These are phyloP conservation scores for Cephus pulcher DNA, from an alignment of 2,888 invertebrate species.

Conservation along the genomic window DNA sequence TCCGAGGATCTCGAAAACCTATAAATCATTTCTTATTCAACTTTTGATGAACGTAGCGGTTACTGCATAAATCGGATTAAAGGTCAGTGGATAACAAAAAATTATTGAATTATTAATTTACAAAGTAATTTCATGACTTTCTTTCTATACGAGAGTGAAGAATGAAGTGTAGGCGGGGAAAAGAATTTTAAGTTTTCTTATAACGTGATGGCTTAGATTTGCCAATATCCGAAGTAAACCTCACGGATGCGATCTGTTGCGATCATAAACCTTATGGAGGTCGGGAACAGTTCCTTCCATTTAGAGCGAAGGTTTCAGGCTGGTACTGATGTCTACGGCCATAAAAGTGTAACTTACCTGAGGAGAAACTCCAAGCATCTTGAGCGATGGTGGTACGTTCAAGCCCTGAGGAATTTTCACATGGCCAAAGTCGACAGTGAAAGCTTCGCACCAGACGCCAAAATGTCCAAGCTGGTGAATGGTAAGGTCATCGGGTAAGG, in stretches of 20 bases:
- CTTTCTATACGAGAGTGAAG: not conserved
- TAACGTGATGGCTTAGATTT: not conserved
- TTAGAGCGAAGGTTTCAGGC: not conserved
- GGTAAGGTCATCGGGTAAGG: conserved; percentile 88
- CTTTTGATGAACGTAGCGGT: not conserved
- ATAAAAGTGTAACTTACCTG: conserved; percentile 76
- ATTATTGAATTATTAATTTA: not conserved
- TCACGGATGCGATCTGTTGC: not conserved
- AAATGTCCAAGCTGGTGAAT: conserved; percentile 94
- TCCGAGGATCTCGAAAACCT: not conserved
- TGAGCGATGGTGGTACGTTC: conserved; percentile 90
- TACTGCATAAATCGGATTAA: not conserved
- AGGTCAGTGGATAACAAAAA: not conserved
- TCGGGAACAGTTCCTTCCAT: not conserved
- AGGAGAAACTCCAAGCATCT: conserved; percentile 93
- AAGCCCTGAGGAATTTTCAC: conserved; percentile 79
- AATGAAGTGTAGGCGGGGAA: not conserved
- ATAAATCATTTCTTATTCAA: not conserved
- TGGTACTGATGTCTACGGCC: not conserved
- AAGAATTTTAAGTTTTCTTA: not conserved
- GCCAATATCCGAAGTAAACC: not conserved
- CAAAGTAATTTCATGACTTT: not conserved
- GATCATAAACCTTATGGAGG: not conserved
- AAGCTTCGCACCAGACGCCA: conserved; percentile 93
- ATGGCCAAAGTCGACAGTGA: conserved; percentile 93